These are phyloP conservation scores for Leptinotarsa defecta DNA, from an alignment of 1,140 invertebrate species.

Conservation along the genomic window DNA sequence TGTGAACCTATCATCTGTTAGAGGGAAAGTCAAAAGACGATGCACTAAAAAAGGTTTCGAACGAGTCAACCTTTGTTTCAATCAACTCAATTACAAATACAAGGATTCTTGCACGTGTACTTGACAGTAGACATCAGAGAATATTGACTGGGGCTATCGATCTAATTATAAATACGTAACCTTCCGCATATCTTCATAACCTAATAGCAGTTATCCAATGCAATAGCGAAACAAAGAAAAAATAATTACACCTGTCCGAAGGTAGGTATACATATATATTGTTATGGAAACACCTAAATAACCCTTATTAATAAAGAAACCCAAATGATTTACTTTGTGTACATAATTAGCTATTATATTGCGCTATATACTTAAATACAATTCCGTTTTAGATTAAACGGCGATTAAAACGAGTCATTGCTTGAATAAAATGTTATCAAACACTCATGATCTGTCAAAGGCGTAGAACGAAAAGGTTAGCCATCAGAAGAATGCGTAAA, in stretches of 20 bases:
- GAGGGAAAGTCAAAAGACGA: too few species aligned
- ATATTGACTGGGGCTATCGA: background rate
- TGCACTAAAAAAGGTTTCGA: too few species aligned
- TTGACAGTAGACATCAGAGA: too few species aligned
- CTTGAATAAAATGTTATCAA: conserved; percentile 27
- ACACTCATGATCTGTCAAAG: conserved; percentile 13
- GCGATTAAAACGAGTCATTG: conserved; percentile 26
- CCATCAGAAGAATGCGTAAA: background rate
- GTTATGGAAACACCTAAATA: conserved; percentile 19
- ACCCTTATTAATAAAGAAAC: conserved; percentile 20
- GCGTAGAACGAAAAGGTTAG: background rate
- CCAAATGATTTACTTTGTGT: conserved; percentile 21
- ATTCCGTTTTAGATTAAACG: conserved; percentile 27
- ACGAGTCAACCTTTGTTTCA: too few species aligned
- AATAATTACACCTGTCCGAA: conserved; percentile 18
- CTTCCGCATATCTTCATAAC: background rate
- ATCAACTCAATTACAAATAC: too few species aligned
- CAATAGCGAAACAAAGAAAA: conserved; percentile 15
- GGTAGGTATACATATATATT: background rate
- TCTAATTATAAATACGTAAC: background rate
- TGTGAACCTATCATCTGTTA: too few species aligned
- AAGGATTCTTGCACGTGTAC: too few species aligned
- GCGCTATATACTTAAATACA: conserved; percentile 25
- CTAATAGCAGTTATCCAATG: background rate
- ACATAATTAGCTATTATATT: conserved; percentile 23